Base-by-base conservation (phyloP, 2,797 vertebrate genomes). In the Heterohyrax brucei region DNA sequence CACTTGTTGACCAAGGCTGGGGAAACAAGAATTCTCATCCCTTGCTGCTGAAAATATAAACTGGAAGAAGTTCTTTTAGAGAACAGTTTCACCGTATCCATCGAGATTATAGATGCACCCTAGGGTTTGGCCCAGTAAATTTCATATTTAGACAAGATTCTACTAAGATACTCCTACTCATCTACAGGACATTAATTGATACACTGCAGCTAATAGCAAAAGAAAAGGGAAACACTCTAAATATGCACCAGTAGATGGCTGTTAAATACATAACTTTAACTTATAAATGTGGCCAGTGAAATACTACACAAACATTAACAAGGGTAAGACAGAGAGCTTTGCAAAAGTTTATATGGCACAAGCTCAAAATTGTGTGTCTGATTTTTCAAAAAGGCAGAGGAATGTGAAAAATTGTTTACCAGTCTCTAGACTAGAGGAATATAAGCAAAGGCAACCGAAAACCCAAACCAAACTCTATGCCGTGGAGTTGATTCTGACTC, bases 221-320 rank as follows among this genome's bases (percentile, higher is more conserved):
- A 83, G 61, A 83, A 62, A 30, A 48, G 24, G 24, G 1, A 88
- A 89, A 21, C 14, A 64, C 53, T 7, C n/a, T 64, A 76, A 93
- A 81, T 93, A 8, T 18, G 18, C 16, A 53, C n/a, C 68, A 24
- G 22, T 28, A 53, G 24, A 95, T 18, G 14, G 30, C 28, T 85
- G 19, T 79, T 70, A 94, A 92, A 86, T 82, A 68, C 70, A 30
- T 70, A 66, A 48, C 5, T 88, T 83, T 83, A 88, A 77, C 14
- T 95, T 95, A 90, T 62, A 89, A 82, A 93, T 82, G 87, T 72
- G 10, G 68, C n/a, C 14, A 48, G 68, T 66, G 46, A 95, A 94
- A 81, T 75, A 44, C 79, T 53, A 62, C 5, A 66, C 5, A 75
- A 7, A 7, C 79, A 68, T 83, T 92, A 44, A 87, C 13, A 95